phyloP scores from a whole-genome alignment of 2,113 vertebrate genomes.

The Jacana jacana region DNA sequence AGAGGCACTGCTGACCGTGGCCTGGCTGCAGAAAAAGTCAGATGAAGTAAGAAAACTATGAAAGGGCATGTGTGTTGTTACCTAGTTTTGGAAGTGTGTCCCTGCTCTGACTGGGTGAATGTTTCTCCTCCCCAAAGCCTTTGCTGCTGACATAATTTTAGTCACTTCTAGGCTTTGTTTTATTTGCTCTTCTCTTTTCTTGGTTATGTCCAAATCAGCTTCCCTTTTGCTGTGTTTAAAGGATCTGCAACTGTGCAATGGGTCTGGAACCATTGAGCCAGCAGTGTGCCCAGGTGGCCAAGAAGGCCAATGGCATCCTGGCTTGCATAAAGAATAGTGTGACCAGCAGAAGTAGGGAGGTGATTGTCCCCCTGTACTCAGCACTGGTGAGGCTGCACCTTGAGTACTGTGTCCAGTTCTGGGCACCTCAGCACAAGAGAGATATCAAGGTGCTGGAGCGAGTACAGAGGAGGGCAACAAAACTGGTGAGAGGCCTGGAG shows the following conservation, averaged over 20 bases:
- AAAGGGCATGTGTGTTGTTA: neutral
- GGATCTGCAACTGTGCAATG: neutral
- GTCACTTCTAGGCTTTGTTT: neutral
- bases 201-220: neutral
- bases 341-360: no score
- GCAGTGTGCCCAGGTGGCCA: no score
- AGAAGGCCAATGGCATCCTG: no score
- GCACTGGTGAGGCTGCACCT: no score
- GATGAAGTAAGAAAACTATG: neutral
- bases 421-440: no score
- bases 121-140: neutral
- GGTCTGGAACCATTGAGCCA: no score
- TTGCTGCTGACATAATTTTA: neutral
- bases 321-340: no score
- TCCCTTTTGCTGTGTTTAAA: neutral
- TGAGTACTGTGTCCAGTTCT: no score
- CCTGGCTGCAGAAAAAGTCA: neutral
- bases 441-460: no score
- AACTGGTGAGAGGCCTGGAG: no score
- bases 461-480: no score
- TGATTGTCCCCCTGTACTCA: no score
- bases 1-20: neutral
- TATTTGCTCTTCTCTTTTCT: neutral
- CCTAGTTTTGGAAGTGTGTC: neutral
- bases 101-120: neutral